Evolutionary conservation across 2,888 invertebrate species (phyloP), one percentile per base, ranked within the genome.

Genomic region (Drosophila gaucha): DNA sequence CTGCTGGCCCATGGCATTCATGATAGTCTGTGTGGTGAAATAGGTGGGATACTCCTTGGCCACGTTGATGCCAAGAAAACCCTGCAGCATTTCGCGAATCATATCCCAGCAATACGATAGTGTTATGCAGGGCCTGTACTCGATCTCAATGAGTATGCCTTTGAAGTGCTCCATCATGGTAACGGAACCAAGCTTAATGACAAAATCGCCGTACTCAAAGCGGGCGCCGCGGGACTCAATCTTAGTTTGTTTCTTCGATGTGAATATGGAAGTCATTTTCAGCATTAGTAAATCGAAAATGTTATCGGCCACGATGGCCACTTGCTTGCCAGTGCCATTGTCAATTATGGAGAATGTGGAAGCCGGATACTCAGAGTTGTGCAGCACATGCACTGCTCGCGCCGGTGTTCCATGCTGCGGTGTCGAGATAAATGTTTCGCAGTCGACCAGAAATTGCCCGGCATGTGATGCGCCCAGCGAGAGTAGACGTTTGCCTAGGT

Each of bases 281-380:
- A 96, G 93, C 95, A 98, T 96, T 0, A 98, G 92, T 54, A 97
- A 92, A 91, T 98, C 98, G 89, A 98, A 98, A 2, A 98, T 93
- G 1, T 96, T 96, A 89, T 98, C 98, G 0, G 98, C 97, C 30
- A 97, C 96, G 0, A 99, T 93, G 2, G 97, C 96, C 28, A 97
- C 96, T 64, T 96, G 95, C 90, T 97, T 97, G 16, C 90, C 90
- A 10, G 94, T 95, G 0, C 97, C 97, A 49, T 95, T 96, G 85
- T 98, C 98, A 6, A 98, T 93, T 26, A 98, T 94, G 8, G 98
- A 96, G 92, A 98, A 98, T 2, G 97, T 97, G 0, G 98, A 96
- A 0, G 97, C 98, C 0, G 98, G 98, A 89, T 97, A 97, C 90
- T 99, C 98, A 0, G 97, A 98, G 91, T 98, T 97, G 92, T 98